These are phyloP conservation scores for Uropetala carovei DNA, from an alignment of 2,888 invertebrate genomes.

Conservation along the genomic window DNA sequence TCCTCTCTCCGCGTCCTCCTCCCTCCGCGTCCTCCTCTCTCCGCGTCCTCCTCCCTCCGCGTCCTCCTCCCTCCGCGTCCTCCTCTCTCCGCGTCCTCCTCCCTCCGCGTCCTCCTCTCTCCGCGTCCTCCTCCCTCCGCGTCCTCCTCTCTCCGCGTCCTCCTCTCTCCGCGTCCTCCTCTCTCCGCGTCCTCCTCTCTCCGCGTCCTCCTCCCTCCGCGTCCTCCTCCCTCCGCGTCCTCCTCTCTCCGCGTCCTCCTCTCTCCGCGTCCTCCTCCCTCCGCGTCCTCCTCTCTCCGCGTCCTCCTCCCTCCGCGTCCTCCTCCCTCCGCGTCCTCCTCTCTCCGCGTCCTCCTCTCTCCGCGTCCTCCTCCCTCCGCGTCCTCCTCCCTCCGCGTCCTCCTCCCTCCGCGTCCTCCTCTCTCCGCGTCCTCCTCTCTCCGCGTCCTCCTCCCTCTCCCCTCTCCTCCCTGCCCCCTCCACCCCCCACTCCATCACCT, in stretches of 20 bases:
- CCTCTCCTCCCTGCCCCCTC: background rate
- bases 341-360: too few relatives aligned
- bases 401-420: background rate
- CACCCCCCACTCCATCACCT: too few relatives aligned
- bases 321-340: too few relatives aligned
- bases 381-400: background rate
- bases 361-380: background rate
- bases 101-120: background rate
- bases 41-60: too few relatives aligned
- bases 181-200: background rate
- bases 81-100: background rate
- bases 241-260: too few relatives aligned
- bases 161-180: background rate
- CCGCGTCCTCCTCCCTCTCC: background rate
- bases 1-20: background rate
- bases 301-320: background rate
- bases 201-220: background rate
- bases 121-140: background rate
- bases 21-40: background rate
- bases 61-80: too few relatives aligned
- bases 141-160: too few relatives aligned
- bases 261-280: background rate
- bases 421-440: conserved; percentile 9
- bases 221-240: background rate
- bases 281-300: background rate